A percentile compares a stretch with the other conserved stretches of the same genome.
phyloP scores from a whole-genome alignment of 2,113 vertebrate genomes.

The Periophthalmus modestus region DNA sequence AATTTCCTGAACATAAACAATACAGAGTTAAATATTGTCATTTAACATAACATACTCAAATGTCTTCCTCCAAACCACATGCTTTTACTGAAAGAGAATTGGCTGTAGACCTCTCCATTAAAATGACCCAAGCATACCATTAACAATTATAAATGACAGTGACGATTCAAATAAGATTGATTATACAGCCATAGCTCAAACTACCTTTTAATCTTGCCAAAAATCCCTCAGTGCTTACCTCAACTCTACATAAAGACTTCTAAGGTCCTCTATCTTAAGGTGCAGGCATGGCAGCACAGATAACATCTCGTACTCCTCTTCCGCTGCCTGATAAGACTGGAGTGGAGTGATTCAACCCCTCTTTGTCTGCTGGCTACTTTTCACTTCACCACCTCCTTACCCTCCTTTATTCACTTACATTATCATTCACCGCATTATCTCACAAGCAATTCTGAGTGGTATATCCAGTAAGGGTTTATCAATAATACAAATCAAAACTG shows the following conservation, averaged over 20 bases:
- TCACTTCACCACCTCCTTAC: neutral
- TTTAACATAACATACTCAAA: too few species aligned
- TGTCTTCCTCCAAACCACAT: too few species aligned
- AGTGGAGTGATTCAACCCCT: neutral
- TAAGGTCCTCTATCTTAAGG: neutral
- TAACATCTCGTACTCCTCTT: neutral
- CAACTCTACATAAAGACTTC: neutral
- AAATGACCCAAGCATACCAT: too few species aligned
- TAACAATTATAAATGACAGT: too few species aligned
- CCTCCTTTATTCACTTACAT: neutral
- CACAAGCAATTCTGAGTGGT: neutral
- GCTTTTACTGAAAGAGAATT: too few species aligned
- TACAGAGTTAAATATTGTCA: too few species aligned
- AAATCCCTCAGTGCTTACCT: neutral
- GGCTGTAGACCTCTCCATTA: too few species aligned
- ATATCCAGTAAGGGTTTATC: neutral
- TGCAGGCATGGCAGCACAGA: neutral
- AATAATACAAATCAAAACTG: too few species aligned
- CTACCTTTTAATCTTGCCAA: neutral
- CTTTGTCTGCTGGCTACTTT: constrained; percentile 5
- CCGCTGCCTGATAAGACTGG: neutral
- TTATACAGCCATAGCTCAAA: too few species aligned
- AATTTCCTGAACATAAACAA: too few species aligned
- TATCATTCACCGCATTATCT: constrained; percentile 1
- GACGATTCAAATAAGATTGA: too few species aligned